Base-by-base conservation (phyloP, 64 coral and sea anemone genomes). In the Acropora yongei region DNA sequence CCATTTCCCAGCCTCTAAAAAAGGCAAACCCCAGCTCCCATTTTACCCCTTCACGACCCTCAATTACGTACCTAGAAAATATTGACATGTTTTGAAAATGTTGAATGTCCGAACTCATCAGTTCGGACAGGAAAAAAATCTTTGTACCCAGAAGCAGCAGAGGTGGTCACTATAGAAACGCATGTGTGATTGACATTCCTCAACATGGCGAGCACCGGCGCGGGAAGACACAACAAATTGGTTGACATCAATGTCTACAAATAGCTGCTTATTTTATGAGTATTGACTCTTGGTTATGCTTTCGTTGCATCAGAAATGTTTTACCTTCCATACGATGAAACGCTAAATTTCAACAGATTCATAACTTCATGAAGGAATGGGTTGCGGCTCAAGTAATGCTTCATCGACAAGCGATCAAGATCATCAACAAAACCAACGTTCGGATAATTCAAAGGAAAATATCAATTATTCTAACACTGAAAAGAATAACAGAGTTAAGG, bases 361-460 rank as follows among this genome's bases (percentile, higher is more conserved):
- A 16, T 12, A 45, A 18, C 11, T 48, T 39, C 1, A 16, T 49
- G 8, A 85, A 49, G 17, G 18, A 85, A 85, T 85, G 82, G 82
- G 82, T 85, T 85, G 82, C 65, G 82, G 82, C 82, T 72, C 82
- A 42, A 85, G 82, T 3, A 85, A 71, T 48, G 17, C 14, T 9
- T 13, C 17, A 48, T 78, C 75, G 14, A 14, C 16, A 8, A 18
- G 43, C 3, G 75, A 47, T 7, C 75, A 18, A 18, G 42, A 43
- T 76, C 73, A 2, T 44, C 73, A 41, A 11, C 10, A 44, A 41
- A 43, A 44, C 13, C 42, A 17, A 11, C 6, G 2, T 18, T 48
- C 13, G 44, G 43, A 45, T 7, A 42, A 41, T 74, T 4, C 4
- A 14, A 44, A 76, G 41, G 43, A 30, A 30, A 30, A 30, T 30